A percentile compares a stretch with the other conserved stretches of the same genome.
Evolutionary conservation across 2,888 invertebrate genomes (phyloP).

Genomic region (Drosophila vallismaia): DNA sequence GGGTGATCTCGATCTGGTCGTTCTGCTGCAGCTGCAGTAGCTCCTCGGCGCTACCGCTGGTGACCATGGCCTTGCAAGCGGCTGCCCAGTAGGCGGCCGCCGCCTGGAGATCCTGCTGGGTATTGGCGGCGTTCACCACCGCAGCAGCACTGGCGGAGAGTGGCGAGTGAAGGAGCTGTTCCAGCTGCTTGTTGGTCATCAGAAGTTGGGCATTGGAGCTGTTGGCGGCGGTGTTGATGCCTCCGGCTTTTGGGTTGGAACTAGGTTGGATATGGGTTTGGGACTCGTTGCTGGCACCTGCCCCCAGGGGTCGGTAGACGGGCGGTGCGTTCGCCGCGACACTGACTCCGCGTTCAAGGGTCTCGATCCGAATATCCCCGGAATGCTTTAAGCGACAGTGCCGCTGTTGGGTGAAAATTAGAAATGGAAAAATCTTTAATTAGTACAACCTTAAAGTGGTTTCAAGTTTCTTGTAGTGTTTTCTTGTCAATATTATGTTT

Average conservation of each 20-base stretch:
- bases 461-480: too few relatives aligned
- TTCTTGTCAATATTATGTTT: conserved; percentile 23
- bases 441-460: conserved; percentile 29
- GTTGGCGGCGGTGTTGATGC: conserved; percentile 53
- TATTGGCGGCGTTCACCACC: conserved; percentile 74
- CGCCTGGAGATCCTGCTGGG: conserved; percentile 76
- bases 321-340: conserved; percentile 64
- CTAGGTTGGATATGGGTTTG: conserved; percentile 48
- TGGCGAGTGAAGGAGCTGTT: conserved; percentile 69
- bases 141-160: conserved; percentile 69
- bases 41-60: conserved; percentile 69
- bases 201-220: conserved; percentile 58
- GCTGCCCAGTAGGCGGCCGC: conserved; percentile 79
- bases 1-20: conserved; percentile 83
- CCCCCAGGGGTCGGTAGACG: conserved; percentile 81
- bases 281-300: conserved; percentile 73
- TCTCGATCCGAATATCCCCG: conserved; percentile 89
- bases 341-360: conserved; percentile 81
- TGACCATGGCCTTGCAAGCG: conserved; percentile 73
- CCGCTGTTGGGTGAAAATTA: conserved; percentile 85
- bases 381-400: conserved; percentile 92
- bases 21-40: conserved; percentile 78
- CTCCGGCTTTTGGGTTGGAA: conserved; percentile 30
- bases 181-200: conserved; percentile 68
- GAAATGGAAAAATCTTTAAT: not conserved